Percentiles rank a stretch among this genome's conserved stretches.
Conservation (phyloP, 2,113 vertebrate species). For the Paraplagusia blochii region DNA sequence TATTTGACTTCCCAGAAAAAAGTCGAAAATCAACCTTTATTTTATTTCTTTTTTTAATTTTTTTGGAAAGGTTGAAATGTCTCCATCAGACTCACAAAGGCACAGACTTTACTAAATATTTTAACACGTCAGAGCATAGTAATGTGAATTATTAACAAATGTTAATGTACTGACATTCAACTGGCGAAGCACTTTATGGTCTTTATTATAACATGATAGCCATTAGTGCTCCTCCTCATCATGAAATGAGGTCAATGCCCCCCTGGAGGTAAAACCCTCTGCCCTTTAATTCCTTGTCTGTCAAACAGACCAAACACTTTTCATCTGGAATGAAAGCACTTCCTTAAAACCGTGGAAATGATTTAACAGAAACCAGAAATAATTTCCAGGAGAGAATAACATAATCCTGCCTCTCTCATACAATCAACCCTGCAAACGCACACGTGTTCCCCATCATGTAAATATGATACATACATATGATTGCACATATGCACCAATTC, state of each 20-base stretch:
- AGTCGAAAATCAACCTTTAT: too few species aligned
- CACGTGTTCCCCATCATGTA: slow-evolving; percentile 19
- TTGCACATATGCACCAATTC: slow-evolving; percentile 31
- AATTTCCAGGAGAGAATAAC: neutral
- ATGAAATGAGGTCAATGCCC: neutral
- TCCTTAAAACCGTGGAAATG: too few species aligned
- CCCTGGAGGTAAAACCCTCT: neutral
- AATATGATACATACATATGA: slow-evolving; percentile 54
- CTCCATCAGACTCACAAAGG: neutral
- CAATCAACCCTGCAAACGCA: neutral
- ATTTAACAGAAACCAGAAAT: neutral
- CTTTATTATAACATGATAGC: neutral
- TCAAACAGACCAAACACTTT: neutral
- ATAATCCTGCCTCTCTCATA: slow-evolving; percentile 17
- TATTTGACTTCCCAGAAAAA: too few species aligned
- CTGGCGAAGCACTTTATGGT: neutral
- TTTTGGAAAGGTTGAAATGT: neutral
- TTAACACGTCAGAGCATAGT: neutral
- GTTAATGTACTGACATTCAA: neutral
- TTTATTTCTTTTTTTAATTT: neutral
- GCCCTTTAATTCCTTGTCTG: neutral
- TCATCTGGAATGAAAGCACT: neutral
- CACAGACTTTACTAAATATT: neutral
- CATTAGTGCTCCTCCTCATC: neutral
- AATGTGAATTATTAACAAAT: neutral